These are phyloP conservation scores for Stictocephala bisonia DNA, from an alignment of 2,888 invertebrate genomes.

Conservation along the genomic window DNA sequence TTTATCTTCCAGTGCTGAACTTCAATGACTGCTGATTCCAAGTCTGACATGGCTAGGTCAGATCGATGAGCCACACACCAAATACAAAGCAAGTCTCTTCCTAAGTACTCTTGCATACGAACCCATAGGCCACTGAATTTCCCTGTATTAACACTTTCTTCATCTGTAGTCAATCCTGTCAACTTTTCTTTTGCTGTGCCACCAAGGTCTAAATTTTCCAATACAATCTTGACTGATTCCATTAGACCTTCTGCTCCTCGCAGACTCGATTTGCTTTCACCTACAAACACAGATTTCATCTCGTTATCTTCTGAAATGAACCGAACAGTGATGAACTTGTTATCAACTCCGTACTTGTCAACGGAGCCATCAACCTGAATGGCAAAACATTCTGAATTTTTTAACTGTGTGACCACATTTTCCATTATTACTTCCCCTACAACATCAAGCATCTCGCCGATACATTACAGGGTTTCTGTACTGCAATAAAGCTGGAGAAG, in stretches of 20 bases:
- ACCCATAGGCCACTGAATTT: conserved; percentile 44
- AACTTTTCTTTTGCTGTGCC: conserved; percentile 42
- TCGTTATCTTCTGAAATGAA: conserved; percentile 38
- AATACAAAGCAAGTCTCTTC: conserved; percentile 44
- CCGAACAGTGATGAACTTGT: conserved; percentile 38
- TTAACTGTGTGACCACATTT: conserved; percentile 15
- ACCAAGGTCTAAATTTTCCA: conserved; percentile 37
- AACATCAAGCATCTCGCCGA: no score
- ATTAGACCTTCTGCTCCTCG: no score
- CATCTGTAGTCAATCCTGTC: conserved; percentile 46
- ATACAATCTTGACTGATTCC: conserved; percentile 44
- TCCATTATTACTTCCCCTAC: conserved; percentile 12
- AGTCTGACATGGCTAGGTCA: conserved; percentile 42
- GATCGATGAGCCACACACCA: conserved; percentile 46
- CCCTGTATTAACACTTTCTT: conserved; percentile 46
- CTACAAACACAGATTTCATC: conserved; percentile 38
- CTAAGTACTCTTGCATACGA: conserved; percentile 39
- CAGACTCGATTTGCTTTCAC: conserved; percentile 35
- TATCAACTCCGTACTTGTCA: conserved; percentile 46
- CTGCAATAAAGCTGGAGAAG: conserved; percentile 18
- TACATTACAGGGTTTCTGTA: conserved; percentile 38
- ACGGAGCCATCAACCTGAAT: conserved; percentile 46
- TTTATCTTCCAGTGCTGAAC: conserved; percentile 44
- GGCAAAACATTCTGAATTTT: conserved; percentile 44
- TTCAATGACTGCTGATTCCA: conserved; percentile 38